These are phyloP conservation scores for Hybognathus amarus DNA, from an alignment of 2,797 vertebrate genomes.

Conservation along the genomic window DNA sequence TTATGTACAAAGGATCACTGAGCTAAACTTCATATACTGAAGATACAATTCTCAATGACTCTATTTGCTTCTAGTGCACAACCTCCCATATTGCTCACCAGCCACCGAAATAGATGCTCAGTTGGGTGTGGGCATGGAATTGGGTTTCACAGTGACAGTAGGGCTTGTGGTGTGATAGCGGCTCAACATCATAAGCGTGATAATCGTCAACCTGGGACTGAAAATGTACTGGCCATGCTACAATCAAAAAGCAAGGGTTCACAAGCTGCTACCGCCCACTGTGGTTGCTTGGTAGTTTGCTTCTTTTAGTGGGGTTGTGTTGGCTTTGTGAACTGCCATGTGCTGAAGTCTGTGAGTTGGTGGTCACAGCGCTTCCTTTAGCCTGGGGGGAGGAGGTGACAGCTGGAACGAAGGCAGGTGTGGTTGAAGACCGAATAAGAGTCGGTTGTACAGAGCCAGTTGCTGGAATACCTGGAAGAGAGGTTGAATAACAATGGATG, in stretches of 20 bases:
- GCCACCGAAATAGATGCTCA: neutral
- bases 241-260: neutral
- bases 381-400: constrained; percentile 88
- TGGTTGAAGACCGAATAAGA: constrained; percentile 84
- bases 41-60: neutral
- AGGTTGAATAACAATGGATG: constrained; percentile 29
- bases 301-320: constrained; percentile 84
- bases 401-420: constrained; percentile 86
- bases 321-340: constrained; percentile 80
- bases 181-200: constrained; percentile 7
- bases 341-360: constrained; percentile 84
- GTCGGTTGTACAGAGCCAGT: constrained; percentile 88
- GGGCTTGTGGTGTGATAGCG: constrained; percentile 60
- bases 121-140: constrained; percentile 44
- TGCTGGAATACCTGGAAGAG: constrained; percentile 80
- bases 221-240: constrained; percentile 44
- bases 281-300: constrained; percentile 84
- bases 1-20: neutral
- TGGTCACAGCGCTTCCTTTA: constrained; percentile 85
- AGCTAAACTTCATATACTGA: neutral
- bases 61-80: neutral
- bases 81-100: neutral
- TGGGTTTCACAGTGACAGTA: constrained; percentile 73
- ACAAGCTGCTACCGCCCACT: constrained; percentile 81
- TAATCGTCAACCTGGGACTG: constrained; percentile 1